phyloP scores from a whole-genome alignment of 2,797 vertebrate genomes.

The Oreortyx pictus region DNA sequence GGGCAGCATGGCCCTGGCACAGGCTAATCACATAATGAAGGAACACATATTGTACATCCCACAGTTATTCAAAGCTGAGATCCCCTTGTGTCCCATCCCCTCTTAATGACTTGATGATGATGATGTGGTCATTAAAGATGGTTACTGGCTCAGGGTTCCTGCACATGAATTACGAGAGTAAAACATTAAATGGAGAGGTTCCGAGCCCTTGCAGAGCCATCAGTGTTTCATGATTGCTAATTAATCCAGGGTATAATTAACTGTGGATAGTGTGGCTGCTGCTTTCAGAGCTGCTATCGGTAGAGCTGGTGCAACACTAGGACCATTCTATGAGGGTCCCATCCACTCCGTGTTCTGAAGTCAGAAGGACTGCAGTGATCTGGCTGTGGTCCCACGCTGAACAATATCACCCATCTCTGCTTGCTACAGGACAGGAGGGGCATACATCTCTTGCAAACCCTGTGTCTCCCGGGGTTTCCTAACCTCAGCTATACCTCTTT shows the following conservation, averaged over 20 bases:
- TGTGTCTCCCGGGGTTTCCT: neutral
- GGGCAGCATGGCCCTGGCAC: neutral
- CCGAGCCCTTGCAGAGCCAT: neutral
- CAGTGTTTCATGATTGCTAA: neutral
- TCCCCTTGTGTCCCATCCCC: neutral
- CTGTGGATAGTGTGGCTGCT: neutral
- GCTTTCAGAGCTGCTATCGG: neutral
- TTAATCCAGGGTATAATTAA: neutral
- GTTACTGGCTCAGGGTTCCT: neutral
- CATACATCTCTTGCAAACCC: neutral
- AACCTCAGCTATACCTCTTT: neutral
- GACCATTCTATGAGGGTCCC: neutral
- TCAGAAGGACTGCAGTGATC: neutral
- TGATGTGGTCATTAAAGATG: conserved; percentile 27
- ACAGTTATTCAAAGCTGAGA: neutral
- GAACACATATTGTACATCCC: neutral
- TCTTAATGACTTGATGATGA: neutral
- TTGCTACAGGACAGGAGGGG: accelerated
- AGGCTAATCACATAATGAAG: neutral
- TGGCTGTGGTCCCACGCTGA: neutral
- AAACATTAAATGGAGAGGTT: neutral
- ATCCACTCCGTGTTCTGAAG: neutral
- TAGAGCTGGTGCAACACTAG: neutral
- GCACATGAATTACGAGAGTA: neutral
- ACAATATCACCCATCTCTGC: accelerated